These are phyloP conservation scores for Xenus cinereus DNA, from an alignment of 2,113 vertebrate species.

Conservation along the genomic window DNA sequence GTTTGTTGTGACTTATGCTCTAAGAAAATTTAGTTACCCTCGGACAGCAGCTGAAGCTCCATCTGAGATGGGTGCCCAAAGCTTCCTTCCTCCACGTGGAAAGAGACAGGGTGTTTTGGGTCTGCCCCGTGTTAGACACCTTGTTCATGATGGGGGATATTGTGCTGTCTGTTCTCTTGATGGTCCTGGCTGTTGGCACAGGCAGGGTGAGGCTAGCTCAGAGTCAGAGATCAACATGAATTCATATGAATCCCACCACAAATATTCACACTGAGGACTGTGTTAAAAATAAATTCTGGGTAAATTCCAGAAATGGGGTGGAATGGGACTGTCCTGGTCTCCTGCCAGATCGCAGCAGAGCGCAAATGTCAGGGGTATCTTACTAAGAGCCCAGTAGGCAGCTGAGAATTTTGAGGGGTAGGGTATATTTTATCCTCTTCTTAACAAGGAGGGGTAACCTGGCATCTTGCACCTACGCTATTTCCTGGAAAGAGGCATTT, in stretches of 20 bases:
- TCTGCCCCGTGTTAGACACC: fast-evolving
- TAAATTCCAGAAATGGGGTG: neutral
- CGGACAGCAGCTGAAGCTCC: neutral
- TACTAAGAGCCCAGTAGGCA: neutral
- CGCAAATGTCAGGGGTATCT: neutral
- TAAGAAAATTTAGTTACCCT: neutral
- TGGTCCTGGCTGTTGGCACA: neutral
- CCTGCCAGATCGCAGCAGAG: neutral
- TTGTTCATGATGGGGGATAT: neutral
- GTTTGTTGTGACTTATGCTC: neutral
- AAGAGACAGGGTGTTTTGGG: neutral
- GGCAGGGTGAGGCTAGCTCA: neutral
- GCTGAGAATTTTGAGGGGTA: neutral
- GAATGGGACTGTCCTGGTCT: neutral
- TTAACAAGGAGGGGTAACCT: neutral
- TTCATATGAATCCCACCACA: neutral
- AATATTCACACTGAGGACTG: neutral
- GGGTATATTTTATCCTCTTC: neutral
- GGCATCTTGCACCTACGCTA: neutral
- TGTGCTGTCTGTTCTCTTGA: fast-evolving
- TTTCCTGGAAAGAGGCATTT: constrained; percentile 13
- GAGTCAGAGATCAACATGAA: neutral
- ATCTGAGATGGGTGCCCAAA: neutral
- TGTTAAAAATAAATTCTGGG: constrained; percentile 36
- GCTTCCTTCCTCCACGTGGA: neutral